Conservation (phyloP, 2,888 invertebrate species). For the Amblyjoppa fuscipennis region DNA sequence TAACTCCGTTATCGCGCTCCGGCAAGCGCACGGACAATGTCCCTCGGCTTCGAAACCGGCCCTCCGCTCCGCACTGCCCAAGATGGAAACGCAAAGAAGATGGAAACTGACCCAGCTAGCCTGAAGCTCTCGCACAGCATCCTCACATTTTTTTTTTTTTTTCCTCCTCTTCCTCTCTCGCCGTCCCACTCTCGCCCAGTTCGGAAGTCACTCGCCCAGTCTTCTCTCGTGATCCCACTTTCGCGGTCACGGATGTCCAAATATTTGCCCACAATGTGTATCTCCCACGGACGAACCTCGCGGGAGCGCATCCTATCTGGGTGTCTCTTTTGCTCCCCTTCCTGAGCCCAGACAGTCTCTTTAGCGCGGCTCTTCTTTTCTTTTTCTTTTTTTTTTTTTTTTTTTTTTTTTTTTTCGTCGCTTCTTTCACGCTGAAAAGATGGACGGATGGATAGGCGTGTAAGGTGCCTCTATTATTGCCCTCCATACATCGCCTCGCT, state of each 20-base stretch:
- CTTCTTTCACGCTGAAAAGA: conserved; percentile 64
- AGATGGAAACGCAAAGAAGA: conserved; percentile 30
- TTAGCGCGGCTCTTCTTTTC: conserved; percentile 53
- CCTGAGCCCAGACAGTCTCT: conserved; percentile 37
- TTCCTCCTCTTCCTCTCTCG: neutral
- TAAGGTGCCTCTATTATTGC: conserved; percentile 67
- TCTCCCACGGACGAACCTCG: conserved; percentile 70
- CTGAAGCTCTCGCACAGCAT: neutral
- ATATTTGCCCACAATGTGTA: conserved; percentile 81
- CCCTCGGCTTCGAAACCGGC: conserved; percentile 66
- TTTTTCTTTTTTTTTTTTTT: conserved; percentile 35
- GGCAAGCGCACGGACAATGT: conserved; percentile 81
- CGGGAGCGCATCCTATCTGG: conserved; percentile 38
- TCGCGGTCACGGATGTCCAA: conserved; percentile 80
- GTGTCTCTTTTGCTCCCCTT: conserved; percentile 18
- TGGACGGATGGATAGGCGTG: conserved; percentile 65
- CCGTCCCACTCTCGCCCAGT: conserved; percentile 33
- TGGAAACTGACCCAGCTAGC: conserved; percentile 30
- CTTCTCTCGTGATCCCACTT: conserved; percentile 70
- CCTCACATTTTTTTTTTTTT: conserved; percentile 19
- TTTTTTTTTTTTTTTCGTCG: conserved; percentile 37
- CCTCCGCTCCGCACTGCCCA: conserved; percentile 1
- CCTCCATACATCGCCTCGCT: conserved; percentile 29
- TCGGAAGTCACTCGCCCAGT: conserved; percentile 38
- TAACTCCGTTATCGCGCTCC: conserved; percentile 84